Evolutionary conservation across 2,113 vertebrate genomes (phyloP).

Genomic region (Platanista minor): DNA sequence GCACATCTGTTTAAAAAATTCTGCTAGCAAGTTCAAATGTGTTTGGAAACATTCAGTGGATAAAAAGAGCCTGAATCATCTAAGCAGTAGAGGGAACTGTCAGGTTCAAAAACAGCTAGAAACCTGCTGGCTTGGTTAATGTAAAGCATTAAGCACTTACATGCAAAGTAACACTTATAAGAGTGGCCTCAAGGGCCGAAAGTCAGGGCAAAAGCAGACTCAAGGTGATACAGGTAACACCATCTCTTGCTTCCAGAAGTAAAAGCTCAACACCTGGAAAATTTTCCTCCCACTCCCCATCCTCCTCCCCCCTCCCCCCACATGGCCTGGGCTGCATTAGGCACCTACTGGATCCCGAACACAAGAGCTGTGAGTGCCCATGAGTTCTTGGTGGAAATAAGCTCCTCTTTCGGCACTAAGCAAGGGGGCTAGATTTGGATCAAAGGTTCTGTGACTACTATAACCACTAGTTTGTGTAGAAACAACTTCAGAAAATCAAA

Average conservation of each 20-base stretch:
- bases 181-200: neutral
- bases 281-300: neutral
- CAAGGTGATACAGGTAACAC: neutral
- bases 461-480: neutral
- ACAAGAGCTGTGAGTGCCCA: neutral
- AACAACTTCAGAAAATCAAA: neutral
- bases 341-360: neutral
- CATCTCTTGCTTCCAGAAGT: neutral
- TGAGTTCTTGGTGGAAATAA: neutral
- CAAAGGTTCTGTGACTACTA: neutral
- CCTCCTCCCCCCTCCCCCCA: rapidly evolving
- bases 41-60: neutral
- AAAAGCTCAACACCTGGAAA: neutral
- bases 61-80: neutral
- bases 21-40: constrained; percentile 27
- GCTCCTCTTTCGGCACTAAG: neutral
- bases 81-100: neutral
- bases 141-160: neutral
- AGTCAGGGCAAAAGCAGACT: neutral
- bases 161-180: neutral
- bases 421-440: neutral
- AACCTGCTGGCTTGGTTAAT: neutral
- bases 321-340: too few species aligned
- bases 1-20: constrained; percentile 17
- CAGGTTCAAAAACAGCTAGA: neutral